phyloP scores from a whole-genome alignment of 2,888 invertebrate genomes.

The Andrena haemorrhoa region DNA sequence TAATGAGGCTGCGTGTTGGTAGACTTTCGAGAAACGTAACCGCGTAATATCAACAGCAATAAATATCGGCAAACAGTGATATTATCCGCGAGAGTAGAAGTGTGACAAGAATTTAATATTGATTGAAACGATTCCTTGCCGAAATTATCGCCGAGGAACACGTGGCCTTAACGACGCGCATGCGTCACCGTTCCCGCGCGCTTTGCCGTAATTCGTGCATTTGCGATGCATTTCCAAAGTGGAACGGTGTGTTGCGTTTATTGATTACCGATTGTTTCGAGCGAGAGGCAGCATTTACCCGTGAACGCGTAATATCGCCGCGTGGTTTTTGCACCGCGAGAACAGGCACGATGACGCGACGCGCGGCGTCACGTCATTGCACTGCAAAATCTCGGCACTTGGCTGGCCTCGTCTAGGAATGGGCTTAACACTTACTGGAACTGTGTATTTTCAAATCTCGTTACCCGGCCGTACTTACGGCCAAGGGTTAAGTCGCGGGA shows the following conservation, averaged over 20 bases:
- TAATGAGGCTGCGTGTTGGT: too few relatives aligned
- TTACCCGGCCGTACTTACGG: conserved; percentile 62
- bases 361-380: conserved; percentile 58
- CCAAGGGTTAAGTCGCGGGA: conserved; percentile 63
- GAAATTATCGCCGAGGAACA: background rate
- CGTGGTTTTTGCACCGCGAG: conserved; percentile 11
- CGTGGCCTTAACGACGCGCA: background rate
- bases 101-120: background rate
- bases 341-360: conserved; percentile 37
- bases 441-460: conserved; percentile 77
- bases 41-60: too few relatives aligned
- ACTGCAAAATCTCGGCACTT: conserved; percentile 77
- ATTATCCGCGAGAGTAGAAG: background rate
- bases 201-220: background rate
- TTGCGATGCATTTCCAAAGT: background rate
- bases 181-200: background rate
- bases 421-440: conserved; percentile 78
- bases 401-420: conserved; percentile 82
- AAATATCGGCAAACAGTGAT: too few relatives aligned
- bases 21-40: too few relatives aligned
- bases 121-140: background rate
- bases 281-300: conserved; percentile 7
- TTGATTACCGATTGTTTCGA: conserved; percentile 29
- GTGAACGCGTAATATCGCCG: conserved; percentile 29
- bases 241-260: conserved; percentile 15